These are phyloP conservation scores for Schrankia costaestrigalis DNA, from an alignment of 2,888 invertebrate genomes.

Conservation along the genomic window DNA sequence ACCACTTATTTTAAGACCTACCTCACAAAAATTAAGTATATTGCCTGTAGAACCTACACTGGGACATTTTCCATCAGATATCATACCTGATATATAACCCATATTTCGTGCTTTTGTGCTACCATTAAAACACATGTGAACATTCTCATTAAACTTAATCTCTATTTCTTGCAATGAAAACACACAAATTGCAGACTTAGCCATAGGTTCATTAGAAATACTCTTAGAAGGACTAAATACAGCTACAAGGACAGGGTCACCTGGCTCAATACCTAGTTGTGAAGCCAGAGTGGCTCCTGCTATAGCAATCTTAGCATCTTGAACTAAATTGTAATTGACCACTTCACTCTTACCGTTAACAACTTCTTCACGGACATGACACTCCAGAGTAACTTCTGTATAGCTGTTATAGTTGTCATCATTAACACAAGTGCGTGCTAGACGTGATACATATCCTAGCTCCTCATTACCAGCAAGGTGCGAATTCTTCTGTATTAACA, in stretches of 20 bases:
- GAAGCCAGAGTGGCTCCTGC: conserved; percentile 92
- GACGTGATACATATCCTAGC: conserved; percentile 92
- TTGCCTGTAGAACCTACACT: conserved; percentile 93
- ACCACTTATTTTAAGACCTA: conserved; percentile 95
- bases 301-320: conserved; percentile 93
- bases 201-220: conserved; percentile 90
- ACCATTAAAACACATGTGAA: conserved; percentile 98
- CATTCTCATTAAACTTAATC: conserved; percentile 96
- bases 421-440: conserved; percentile 95
- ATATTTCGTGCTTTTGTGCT: conserved; percentile 94
- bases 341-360: conserved; percentile 72
- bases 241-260: conserved; percentile 91
- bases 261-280: conserved; percentile 89
- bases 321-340: conserved; percentile 92
- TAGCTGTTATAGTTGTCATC: conserved; percentile 98
- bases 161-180: conserved; percentile 95
- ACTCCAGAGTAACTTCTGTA: conserved; percentile 96
- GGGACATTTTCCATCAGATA: conserved; percentile 95
- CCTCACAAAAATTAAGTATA: conserved; percentile 95
- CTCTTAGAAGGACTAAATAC: conserved; percentile 94
- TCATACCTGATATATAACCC: conserved; percentile 94
- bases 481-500: conserved; percentile 96
- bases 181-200: conserved; percentile 94
- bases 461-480: conserved; percentile 94
- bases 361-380: conserved; percentile 84